Base-by-base conservation (phyloP, 2,888 invertebrate genomes). In the Drosophila quinaria region DNA sequence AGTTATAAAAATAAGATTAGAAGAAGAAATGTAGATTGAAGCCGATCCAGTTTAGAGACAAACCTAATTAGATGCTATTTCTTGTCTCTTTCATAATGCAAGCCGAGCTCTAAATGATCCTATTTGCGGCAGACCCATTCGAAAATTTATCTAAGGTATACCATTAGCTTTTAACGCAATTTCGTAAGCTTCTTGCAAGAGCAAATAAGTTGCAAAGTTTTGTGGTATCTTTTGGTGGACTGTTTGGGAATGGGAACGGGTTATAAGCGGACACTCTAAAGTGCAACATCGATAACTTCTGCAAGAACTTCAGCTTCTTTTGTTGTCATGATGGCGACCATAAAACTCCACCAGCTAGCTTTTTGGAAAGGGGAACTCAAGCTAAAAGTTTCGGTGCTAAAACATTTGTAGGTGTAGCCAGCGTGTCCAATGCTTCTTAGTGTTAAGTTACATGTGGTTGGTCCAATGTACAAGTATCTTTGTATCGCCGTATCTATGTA, bases 281-380 rank as follows among this genome's bases (percentile, higher is more conserved):
- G 88, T 86, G 81, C 86, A 86, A 68, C 81, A 88, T 83, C 87
- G 83, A 88, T 88, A 88, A 80, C 83, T 86, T 86, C 67, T 73
- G 83, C 47, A 47, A 19, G 42, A 76, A 61, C 70, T 50, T 50
- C 50, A 47, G 72, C 58, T 80, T 51, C 60, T 71, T 80, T 71
- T 80, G 80, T 80, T 67, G 70, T 75, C 76, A 55, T 59, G 61
- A 61, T 56, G 59, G 62, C 67, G 72, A 46, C 80, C 77, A 71
- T 80, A 76, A 76, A 76, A 76, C 56, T 76, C 49, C 9, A 11
- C 39, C 52, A 58, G 13, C 49, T 35, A 42, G 39, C n/a, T 46
- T 25, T 11, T 35, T 29, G 2, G 5, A 8, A 25, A 8, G 33
- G 22, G 33, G 10, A 52, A 17, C 54, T 50, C 13, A 42, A 49